These are phyloP conservation scores for Pseudopodoces humilis DNA, from an alignment of 2,113 vertebrate species.

Conservation along the genomic window DNA sequence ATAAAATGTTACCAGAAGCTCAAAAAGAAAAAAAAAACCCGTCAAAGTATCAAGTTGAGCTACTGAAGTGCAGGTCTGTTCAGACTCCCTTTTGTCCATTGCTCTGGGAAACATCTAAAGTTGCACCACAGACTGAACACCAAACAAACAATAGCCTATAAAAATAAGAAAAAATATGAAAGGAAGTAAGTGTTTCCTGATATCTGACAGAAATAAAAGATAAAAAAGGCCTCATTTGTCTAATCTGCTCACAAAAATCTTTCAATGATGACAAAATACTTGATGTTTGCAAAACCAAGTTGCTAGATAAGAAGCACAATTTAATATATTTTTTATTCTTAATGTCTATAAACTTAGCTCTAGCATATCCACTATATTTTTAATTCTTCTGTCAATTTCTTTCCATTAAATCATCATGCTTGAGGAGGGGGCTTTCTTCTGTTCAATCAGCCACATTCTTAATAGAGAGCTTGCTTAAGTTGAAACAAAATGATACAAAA, in stretches of 20 bases:
- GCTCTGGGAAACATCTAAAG: not conserved
- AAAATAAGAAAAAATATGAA: not conserved
- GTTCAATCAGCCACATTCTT: not conserved
- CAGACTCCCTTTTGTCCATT: not conserved
- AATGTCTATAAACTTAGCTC: not conserved
- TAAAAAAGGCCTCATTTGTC: not conserved
- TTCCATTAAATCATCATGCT: not conserved
- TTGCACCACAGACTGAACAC: not conserved
- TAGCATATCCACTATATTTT: not conserved
- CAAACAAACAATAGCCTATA: not conserved
- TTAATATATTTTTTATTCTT: not conserved
- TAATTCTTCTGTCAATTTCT: not conserved
- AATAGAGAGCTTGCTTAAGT: not conserved
- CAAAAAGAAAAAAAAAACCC: not conserved
- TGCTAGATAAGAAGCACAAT: not conserved
- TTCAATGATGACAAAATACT: not conserved
- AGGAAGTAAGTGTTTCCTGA: not conserved
- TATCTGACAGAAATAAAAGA: not conserved
- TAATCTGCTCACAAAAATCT: not conserved
- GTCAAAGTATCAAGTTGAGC: not conserved
- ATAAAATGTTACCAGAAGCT: not conserved
- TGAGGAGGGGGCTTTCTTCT: not conserved
- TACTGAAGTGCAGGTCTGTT: not conserved
- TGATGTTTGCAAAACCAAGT: not conserved
- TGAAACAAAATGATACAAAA: constrained; percentile 15